Evolutionary conservation across 2,888 invertebrate genomes (phyloP), one percentile per base, ranked within the genome.

Genomic region (Ormyrus thymus): DNA sequence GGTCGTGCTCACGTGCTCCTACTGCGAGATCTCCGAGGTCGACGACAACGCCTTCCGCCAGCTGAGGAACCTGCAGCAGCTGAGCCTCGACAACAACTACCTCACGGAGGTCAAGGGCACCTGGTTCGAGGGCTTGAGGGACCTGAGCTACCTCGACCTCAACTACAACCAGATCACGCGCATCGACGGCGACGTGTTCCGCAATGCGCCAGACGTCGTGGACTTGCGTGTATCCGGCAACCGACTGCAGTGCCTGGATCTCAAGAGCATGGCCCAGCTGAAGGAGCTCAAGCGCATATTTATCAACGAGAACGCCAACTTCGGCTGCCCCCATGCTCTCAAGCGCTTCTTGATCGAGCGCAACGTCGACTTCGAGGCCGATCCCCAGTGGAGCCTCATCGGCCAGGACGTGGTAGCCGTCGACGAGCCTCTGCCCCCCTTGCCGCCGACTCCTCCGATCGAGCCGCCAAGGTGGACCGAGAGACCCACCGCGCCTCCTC

Each of bases 171-270:
- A 82, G 8, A 88, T 90, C 73, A 81, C 82, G 3, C 78, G 76
- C 0, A 87, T 90, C 73, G 90, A 90, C 5, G 82, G 85, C 45
- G 86, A 81, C 0, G 87, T 88, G 7, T 90, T 86, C 66, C 69
- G 74, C 51, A 85, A 86, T 68, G 48, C 86, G 4, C 87, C 87
- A 4, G 82, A 78, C 10, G 84, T 90, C 50, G 84, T 86, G 0
- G 89, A 90, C 43, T 66, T 90, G 1, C 83, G 89, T 10, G 78
- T 90, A 9, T 88, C 90, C 1, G 89, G 89, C 7, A 89, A 90
- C 80, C 84, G 79, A n/a, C 79, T 90, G 5, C 81, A 85, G 56
- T 90, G 90, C 45, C 56, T 89, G 11, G 87, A 87, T 51, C 59
- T 88, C 3, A 81, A 84, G 3, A 86, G 83, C 0, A 82, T 89